Percentiles rank a stretch among this genome's conserved stretches.
Evolutionary conservation across 2,797 vertebrate species (phyloP).

Genomic region (Morelia viridis): DNA sequence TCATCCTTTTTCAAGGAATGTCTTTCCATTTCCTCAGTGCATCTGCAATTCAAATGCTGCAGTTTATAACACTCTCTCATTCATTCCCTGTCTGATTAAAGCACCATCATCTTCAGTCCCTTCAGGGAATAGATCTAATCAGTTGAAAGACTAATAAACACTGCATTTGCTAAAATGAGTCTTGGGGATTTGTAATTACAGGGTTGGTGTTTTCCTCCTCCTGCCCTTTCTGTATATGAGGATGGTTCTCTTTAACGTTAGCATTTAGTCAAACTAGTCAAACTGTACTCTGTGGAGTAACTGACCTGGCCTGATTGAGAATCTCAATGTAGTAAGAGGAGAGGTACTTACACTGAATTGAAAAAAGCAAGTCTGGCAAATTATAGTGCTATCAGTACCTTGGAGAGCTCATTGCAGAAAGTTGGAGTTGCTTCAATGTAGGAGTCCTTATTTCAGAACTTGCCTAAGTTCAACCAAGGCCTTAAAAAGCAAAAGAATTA

Average conservation of each 20-base stretch:
- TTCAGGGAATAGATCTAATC: slow-evolving; percentile 41
- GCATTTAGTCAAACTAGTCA: neutral
- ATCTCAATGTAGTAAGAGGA: neutral
- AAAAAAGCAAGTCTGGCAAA: no score
- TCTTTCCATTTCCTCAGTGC: neutral
- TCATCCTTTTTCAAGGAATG: neutral
- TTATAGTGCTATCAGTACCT: no score
- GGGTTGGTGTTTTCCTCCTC: neutral
- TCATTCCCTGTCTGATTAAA: slow-evolving; percentile 21
- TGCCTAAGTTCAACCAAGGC: no score
- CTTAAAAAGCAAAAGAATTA: no score
- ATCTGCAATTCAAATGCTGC: slow-evolving; percentile 33
- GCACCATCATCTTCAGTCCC: fast-evolving
- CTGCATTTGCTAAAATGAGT: neutral
- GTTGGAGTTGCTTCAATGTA: no score
- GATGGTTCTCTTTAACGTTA: neutral
- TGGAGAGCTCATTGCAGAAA: no score
- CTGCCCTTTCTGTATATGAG: neutral
- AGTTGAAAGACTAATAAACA: neutral
- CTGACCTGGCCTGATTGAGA: neutral
- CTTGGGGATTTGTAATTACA: neutral
- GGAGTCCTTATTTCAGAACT: no score
- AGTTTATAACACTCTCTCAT: neutral
- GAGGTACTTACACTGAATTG: no score
- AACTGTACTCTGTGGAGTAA: no score